Evolutionary conservation across 2,797 vertebrate species (phyloP).

Genomic region (Arctocebus calabarensis): DNA sequence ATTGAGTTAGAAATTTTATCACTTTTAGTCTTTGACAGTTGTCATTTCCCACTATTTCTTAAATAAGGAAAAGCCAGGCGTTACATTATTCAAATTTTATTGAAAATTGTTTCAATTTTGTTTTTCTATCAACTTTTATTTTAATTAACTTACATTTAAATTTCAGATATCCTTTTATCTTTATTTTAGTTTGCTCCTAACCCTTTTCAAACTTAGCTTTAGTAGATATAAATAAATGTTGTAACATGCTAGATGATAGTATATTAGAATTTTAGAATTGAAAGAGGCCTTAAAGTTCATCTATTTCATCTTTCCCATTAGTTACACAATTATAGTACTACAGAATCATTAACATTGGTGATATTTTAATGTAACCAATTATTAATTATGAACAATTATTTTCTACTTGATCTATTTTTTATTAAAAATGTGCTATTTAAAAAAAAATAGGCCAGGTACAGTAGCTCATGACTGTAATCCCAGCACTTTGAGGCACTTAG

Average conservation of each 20-base stretch:
- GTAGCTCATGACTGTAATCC: not conserved
- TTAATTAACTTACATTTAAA: slow-evolving; percentile 44
- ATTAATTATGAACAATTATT: not conserved
- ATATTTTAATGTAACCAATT: slow-evolving; percentile 33
- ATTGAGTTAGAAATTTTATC: not conserved
- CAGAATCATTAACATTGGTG: not conserved
- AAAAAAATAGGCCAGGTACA: not conserved
- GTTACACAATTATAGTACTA: not conserved
- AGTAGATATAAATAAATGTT: slow-evolving; percentile 7
- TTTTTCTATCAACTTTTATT: slow-evolving; percentile 4
- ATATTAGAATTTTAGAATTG: not conserved
- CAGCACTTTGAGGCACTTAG: not conserved
- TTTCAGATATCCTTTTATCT: slow-evolving; percentile 52
- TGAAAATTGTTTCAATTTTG: not conserved
- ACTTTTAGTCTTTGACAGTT: not conserved
- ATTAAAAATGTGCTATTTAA: not conserved
- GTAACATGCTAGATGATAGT: not conserved
- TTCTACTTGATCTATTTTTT: not conserved
- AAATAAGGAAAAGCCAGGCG: not conserved
- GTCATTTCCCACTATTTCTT: slow-evolving; percentile 40
- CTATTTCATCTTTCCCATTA: not conserved
- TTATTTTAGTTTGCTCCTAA: slow-evolving; percentile 17
- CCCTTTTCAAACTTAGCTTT: slow-evolving; percentile 26
- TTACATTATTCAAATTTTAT: slow-evolving; percentile 32
- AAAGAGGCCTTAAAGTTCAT: not conserved